phyloP scores from a whole-genome alignment of 2,888 invertebrate species.

The Minunthozetes semirufus region DNA sequence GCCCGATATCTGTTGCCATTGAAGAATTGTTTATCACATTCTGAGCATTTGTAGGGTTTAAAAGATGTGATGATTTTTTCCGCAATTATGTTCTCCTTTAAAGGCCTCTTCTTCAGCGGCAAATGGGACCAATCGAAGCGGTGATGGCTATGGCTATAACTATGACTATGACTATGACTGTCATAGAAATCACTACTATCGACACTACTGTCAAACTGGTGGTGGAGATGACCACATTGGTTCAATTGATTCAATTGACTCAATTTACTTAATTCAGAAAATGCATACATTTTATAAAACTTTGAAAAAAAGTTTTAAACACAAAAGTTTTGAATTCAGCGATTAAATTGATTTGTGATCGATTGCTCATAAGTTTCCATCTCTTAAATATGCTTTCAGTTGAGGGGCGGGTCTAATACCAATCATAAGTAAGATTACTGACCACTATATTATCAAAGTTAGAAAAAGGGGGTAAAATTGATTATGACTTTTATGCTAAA shows the following conservation, averaged over 20 bases:
- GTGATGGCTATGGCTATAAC: not conserved
- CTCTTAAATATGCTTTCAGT: not conserved
- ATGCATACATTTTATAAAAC: not conserved
- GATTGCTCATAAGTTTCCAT: not conserved
- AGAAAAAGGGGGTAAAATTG: not conserved
- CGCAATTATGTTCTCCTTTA: not conserved
- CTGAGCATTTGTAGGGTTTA: slow-evolving; percentile 1
- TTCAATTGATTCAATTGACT: no score
- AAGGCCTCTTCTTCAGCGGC: slow-evolving; percentile 16
- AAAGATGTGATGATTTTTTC: not conserved
- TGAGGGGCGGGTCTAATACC: not conserved
- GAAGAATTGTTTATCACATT: slow-evolving; percentile 33
- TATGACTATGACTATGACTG: no score
- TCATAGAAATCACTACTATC: no score
- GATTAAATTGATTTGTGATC: not conserved
- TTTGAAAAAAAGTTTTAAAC: not conserved
- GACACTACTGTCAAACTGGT: no score
- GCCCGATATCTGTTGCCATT: slow-evolving; percentile 30
- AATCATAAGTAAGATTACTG: not conserved
- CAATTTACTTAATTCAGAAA: not conserved
- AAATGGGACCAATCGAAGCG: slow-evolving; percentile 11
- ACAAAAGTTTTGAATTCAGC: not conserved
- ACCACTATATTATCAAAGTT: slow-evolving; percentile 7
- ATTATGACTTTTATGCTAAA: not conserved
- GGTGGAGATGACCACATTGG: not conserved